Conservation (phyloP, 2,888 invertebrate species). For the Hyposoter dolosus region DNA sequence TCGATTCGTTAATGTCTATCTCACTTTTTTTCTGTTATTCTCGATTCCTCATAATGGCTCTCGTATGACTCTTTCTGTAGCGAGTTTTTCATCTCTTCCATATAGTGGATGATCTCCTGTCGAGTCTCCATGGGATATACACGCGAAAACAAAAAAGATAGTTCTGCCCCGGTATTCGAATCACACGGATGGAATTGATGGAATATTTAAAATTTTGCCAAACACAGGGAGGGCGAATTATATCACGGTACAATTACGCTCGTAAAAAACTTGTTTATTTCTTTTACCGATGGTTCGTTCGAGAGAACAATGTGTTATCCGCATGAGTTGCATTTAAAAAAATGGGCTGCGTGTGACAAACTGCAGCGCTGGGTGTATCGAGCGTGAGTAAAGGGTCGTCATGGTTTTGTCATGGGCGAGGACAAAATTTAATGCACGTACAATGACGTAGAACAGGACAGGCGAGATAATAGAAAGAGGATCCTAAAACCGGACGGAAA, state of each 20-base stretch:
- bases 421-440: conserved; percentile 19
- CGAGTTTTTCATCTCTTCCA: conserved; percentile 1
- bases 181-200: conserved; percentile 15
- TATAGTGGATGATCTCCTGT: conserved; percentile 17
- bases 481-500: conserved; percentile 23
- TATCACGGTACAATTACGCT: background rate
- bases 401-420: background rate
- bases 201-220: conserved; percentile 6
- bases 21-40: conserved; percentile 24
- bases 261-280: background rate
- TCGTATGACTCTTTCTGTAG: background rate
- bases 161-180: background rate
- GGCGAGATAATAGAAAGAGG: conserved; percentile 27
- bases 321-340: background rate
- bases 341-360: background rate
- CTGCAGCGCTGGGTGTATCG: background rate
- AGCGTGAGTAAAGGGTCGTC: background rate
- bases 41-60: conserved; percentile 5
- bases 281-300: background rate
- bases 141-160: background rate
- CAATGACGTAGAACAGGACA: conserved; percentile 29
- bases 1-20: conserved; percentile 59
- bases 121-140: conserved; percentile 6
- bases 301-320: background rate
- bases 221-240: background rate